Evolutionary conservation across 2,888 invertebrate species (phyloP).

Genomic region (Lasioglossum pauxillum): DNA sequence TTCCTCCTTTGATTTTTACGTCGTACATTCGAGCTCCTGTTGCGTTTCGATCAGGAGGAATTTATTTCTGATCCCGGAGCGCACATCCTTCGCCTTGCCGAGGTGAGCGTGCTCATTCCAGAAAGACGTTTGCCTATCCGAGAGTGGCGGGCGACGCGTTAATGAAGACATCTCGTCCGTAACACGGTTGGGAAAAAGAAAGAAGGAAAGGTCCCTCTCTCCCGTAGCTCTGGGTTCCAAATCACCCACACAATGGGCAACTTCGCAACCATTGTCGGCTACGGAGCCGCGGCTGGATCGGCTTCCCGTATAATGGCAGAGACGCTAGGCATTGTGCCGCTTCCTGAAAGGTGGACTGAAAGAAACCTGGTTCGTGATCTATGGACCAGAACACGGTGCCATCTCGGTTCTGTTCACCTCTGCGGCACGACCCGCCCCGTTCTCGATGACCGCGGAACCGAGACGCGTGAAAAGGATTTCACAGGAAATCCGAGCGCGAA

Average conservation of each 20-base stretch:
- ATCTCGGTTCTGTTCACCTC: conserved; percentile 15
- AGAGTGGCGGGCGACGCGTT: conserved; percentile 7
- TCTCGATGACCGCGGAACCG: conserved; percentile 68
- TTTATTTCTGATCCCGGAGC: too few relatives aligned
- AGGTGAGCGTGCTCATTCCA: too few relatives aligned
- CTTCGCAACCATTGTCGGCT: conserved; percentile 74
- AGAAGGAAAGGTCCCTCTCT: conserved; percentile 4
- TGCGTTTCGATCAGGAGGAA: too few relatives aligned
- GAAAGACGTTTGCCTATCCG: background rate
- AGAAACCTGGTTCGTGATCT: conserved; percentile 60
- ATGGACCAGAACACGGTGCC: conserved; percentile 57
- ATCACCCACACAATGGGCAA: conserved; percentile 79
- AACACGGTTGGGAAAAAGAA: conserved; percentile 16
- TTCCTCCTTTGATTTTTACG: too few relatives aligned
- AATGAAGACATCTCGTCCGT: conserved; percentile 52
- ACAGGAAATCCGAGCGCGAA: conserved; percentile 77
- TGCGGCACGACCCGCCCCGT: background rate
- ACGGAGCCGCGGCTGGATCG: conserved; percentile 63
- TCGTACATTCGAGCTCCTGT: too few relatives aligned
- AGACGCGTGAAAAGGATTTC: conserved; percentile 82
- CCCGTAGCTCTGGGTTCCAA: conserved; percentile 56
- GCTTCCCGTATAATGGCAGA: conserved; percentile 59
- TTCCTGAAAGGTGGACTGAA: conserved; percentile 68
- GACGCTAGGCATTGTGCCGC: conserved; percentile 66
- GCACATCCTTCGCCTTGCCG: too few relatives aligned